A percentile compares a stretch with the other conserved stretches of the same genome.
These are phyloP conservation scores for Parauchenoglanis ngamensis DNA, from an alignment of 2,797 vertebrate genomes.

Conservation along the genomic window DNA sequence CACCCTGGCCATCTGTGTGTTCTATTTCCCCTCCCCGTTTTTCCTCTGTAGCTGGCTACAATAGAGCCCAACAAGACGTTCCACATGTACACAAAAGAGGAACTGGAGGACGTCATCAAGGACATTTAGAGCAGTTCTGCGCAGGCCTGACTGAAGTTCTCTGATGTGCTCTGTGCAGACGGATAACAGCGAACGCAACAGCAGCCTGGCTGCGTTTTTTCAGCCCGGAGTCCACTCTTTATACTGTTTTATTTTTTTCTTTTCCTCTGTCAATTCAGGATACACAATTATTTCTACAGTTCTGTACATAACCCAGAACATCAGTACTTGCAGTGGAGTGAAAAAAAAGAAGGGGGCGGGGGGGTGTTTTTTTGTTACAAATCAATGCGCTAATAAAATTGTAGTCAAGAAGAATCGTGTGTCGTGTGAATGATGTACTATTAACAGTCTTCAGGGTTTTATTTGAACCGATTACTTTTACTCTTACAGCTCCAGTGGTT, in stretches of 20 bases:
- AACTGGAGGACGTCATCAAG: slow-evolving; percentile 98
- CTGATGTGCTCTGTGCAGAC: slow-evolving; percentile 40
- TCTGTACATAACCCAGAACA: slow-evolving; percentile 64
- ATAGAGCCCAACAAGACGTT: slow-evolving; percentile 95
- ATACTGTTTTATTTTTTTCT: slow-evolving; percentile 61
- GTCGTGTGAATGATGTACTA: background rate
- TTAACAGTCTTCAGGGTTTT: background rate
- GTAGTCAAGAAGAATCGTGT: slow-evolving; percentile 63
- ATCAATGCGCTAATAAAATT: slow-evolving; percentile 76
- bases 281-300: slow-evolving; percentile 63
- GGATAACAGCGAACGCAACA: slow-evolving; percentile 55
- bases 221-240: slow-evolving; percentile 64
- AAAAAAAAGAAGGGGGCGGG: slow-evolving; percentile 47
- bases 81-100: slow-evolving; percentile 99
- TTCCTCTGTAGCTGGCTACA: slow-evolving; percentile 83
- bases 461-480: too few relatives aligned
- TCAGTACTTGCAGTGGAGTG: slow-evolving; percentile 60
- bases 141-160: slow-evolving; percentile 37
- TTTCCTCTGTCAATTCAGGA: slow-evolving; percentile 57
- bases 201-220: slow-evolving; percentile 62
- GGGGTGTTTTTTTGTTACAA: slow-evolving; percentile 72
- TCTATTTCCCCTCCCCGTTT: background rate
- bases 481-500: background rate
- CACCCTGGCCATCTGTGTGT: background rate
- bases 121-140: slow-evolving; percentile 80